Evolutionary conservation across 2,113 vertebrate genomes (phyloP), one percentile per base, ranked within the genome.

Genomic region (Emydocephalus ijimae): DNA sequence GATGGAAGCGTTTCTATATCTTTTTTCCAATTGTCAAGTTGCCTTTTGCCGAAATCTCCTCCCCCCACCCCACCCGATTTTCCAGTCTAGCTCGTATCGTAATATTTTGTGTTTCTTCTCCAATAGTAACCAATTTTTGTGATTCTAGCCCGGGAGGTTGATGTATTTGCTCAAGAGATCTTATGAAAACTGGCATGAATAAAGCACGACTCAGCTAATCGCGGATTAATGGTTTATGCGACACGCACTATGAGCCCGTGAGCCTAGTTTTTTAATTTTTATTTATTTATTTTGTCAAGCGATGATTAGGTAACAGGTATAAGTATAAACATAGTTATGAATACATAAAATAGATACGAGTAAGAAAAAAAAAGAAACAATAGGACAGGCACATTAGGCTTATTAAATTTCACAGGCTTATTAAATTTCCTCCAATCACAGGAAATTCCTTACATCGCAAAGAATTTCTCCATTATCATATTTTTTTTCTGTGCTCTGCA

Each of bases 1-100:
- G 0, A 4, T 74, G n/a, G 64, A 74, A 74, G n/a, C n/a, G 14
- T 74, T 74, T 74, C 64, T 15, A 1, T 74, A 74, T 74, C 2
- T 18, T 74, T 74, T 74, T 34, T 3, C 64, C 64, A 74, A 74
- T 74, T 7, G 2, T 34, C 14, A 74, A 74, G 5, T 34, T 34
- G 64, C n/a, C 14, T 74, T 34, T 5, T 74, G 29, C 64, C 64
- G 4, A 5, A 34, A 74, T 34, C 5, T 29, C 26, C 26, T 0
- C 64, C 0, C n/a, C 1, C 45, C 5, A 45, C 4, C 29, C 0
- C 2, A 2, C n/a, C 64, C n/a, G n/a, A 34, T 74, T 74, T 74
- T n/a, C 64, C 64, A 69, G 29, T n/a, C 29, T 34, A 34, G n/a
- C n/a, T 34, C 64, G 14, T 34, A 74, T 5, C 64, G 2, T n/a